Evolutionary conservation across 2,797 vertebrate species (phyloP).

Genomic region (Pipistrellus nathusii): DNA sequence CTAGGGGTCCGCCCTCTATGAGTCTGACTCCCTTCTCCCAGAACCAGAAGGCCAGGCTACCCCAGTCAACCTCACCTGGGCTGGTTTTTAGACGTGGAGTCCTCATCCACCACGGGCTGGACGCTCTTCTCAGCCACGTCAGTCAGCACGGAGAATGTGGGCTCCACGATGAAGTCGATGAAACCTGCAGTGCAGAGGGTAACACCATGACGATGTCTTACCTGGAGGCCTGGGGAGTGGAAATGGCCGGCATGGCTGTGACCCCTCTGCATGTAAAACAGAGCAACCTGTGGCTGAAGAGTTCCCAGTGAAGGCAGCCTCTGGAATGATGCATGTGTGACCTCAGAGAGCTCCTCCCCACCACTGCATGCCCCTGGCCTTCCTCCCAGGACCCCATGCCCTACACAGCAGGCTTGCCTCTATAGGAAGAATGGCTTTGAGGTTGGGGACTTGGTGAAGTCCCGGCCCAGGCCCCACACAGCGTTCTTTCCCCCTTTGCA

Average conservation of each 20-base stretch:
- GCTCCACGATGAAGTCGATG: constrained; percentile 97
- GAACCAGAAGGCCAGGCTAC: background rate
- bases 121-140: constrained; percentile 96
- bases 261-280: background rate
- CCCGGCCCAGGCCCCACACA: background rate
- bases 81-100: constrained; percentile 86
- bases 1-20: background rate
- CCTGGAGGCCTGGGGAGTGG: background rate
- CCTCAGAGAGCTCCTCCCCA: background rate
- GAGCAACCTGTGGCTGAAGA: background rate
- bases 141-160: constrained; percentile 95
- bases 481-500: background rate
- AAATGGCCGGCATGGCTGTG: accelerated
- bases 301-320: background rate
- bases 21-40: background rate
- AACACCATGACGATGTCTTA: background rate
- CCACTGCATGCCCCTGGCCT: background rate
- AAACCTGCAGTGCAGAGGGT: constrained; percentile 89
- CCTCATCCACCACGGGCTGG: constrained; percentile 92
- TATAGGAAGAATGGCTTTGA: background rate
- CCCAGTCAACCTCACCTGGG: constrained; percentile 83
- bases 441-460: too few species aligned
- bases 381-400: background rate
- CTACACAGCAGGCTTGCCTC: background rate
- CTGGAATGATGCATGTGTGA: background rate